Percentiles rank a stretch among this genome's conserved stretches.
Evolutionary conservation across 2,888 invertebrate genomes (phyloP).

Genomic region (Cryptus armator): DNA sequence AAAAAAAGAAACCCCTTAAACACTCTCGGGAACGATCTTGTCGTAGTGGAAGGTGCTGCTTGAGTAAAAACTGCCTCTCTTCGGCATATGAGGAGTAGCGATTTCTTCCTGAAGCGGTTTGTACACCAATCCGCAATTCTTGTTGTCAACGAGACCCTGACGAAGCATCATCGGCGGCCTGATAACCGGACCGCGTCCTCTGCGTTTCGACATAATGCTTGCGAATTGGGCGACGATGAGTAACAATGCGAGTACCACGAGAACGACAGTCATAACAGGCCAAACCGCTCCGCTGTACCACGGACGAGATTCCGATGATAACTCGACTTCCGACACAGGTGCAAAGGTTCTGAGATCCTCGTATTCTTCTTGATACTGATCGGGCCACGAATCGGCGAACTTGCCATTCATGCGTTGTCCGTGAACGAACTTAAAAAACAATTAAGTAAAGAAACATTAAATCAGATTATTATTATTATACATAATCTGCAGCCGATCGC

Average conservation of each 20-base stretch:
- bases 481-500: not conserved
- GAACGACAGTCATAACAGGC: slow-evolving; percentile 76
- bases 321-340: slow-evolving; percentile 35
- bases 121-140: slow-evolving; percentile 91
- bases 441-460: slow-evolving; percentile 34
- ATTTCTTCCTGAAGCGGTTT: slow-evolving; percentile 93
- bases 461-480: slow-evolving; percentile 25
- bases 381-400: slow-evolving; percentile 76
- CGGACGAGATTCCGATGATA: slow-evolving; percentile 68
- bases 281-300: slow-evolving; percentile 79
- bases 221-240: slow-evolving; percentile 76
- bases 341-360: slow-evolving; percentile 70
- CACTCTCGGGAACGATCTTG: slow-evolving; percentile 88
- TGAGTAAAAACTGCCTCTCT: slow-evolving; percentile 86
- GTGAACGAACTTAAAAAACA: slow-evolving; percentile 73
- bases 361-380: slow-evolving; percentile 78
- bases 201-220: slow-evolving; percentile 77
- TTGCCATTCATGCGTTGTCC: slow-evolving; percentile 72
- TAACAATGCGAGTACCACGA: slow-evolving; percentile 76
- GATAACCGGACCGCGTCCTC: slow-evolving; percentile 81
- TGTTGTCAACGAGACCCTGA: slow-evolving; percentile 86
- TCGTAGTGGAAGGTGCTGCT: slow-evolving; percentile 89
- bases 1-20: slow-evolving; percentile 82
- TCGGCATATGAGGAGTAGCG: slow-evolving; percentile 89
- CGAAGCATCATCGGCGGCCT: slow-evolving; percentile 83